Evolutionary conservation across 2,888 invertebrate species (phyloP).

Genomic region (Eupithecia dodoneata): DNA sequence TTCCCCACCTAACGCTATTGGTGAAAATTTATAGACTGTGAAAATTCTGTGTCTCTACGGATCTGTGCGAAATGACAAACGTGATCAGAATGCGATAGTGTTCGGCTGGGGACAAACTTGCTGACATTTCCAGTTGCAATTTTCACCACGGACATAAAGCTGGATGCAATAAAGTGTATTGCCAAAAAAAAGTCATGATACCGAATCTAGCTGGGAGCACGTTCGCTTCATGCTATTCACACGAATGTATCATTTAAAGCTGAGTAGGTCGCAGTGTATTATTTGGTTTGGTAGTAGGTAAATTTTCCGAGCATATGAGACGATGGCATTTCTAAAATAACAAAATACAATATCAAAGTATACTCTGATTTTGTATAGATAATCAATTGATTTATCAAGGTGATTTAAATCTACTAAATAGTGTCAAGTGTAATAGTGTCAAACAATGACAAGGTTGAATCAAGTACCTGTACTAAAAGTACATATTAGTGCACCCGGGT

Average conservation of each 20-base stretch:
- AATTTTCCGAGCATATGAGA: background rate
- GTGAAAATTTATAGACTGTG: slow-evolving; percentile 77
- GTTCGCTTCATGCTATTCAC: background rate
- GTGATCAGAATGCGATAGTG: slow-evolving; percentile 61
- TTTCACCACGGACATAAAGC: slow-evolving; percentile 21
- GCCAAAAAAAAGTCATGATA: background rate
- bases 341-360: no score
- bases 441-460: no score
- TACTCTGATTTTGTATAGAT: no score
- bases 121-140: slow-evolving; percentile 25
- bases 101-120: slow-evolving; percentile 40
- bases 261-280: background rate
- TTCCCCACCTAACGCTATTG: slow-evolving; percentile 61
- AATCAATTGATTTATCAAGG: no score
- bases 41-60: slow-evolving; percentile 68
- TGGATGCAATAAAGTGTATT: slow-evolving; percentile 14
- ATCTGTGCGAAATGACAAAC: slow-evolving; percentile 74
- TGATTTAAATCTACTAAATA: no score
- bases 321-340: background rate
- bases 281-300: background rate
- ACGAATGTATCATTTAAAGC: background rate
- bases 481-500: no score
- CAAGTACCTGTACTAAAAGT: no score
- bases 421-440: no score
- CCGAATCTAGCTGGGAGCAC: slow-evolving; percentile 1